phyloP scores from a whole-genome alignment of 2,113 vertebrate species.

The Cochlearius cochlearius region DNA sequence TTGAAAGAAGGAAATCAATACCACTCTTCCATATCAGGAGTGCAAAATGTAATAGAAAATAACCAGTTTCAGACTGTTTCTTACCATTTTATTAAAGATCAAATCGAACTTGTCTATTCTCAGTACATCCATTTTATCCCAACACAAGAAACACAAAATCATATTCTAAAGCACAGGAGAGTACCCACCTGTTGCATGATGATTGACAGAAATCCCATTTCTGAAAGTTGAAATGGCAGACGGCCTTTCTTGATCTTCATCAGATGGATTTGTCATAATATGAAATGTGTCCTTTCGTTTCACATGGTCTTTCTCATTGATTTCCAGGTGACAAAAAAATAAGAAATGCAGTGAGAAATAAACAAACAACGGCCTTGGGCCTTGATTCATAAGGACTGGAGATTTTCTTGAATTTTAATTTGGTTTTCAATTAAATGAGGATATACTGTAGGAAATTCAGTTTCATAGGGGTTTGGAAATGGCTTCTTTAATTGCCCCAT shows the following conservation, averaged over 20 bases:
- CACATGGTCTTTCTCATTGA: not conserved
- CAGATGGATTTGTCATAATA: conserved; percentile 35
- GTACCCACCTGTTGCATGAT: not conserved
- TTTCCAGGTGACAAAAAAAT: conserved; percentile 17
- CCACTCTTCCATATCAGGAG: not conserved
- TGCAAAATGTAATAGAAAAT: not conserved
- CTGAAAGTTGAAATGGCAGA: not conserved
- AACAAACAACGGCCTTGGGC: not conserved
- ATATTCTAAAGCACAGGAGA: not conserved
- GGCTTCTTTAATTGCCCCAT: not conserved
- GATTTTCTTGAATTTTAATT: not conserved
- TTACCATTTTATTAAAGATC: conserved; percentile 2
- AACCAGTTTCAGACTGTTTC: not conserved
- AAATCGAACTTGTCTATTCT: not conserved
- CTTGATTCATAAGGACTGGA: not conserved
- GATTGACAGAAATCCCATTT: conserved; percentile 43
- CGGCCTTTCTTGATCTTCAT: conserved; percentile 33
- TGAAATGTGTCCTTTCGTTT: conserved; percentile 21
- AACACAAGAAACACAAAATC: not conserved
- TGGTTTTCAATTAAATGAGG: not conserved
- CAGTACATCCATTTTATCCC: not conserved
- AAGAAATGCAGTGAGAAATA: not conserved
- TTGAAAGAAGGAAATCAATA: not conserved
- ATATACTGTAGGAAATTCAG: not conserved
- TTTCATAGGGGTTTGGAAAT: not conserved